Evolutionary conservation across 2,113 vertebrate species (phyloP).

Genomic region (Mesembrinibis cayennensis): DNA sequence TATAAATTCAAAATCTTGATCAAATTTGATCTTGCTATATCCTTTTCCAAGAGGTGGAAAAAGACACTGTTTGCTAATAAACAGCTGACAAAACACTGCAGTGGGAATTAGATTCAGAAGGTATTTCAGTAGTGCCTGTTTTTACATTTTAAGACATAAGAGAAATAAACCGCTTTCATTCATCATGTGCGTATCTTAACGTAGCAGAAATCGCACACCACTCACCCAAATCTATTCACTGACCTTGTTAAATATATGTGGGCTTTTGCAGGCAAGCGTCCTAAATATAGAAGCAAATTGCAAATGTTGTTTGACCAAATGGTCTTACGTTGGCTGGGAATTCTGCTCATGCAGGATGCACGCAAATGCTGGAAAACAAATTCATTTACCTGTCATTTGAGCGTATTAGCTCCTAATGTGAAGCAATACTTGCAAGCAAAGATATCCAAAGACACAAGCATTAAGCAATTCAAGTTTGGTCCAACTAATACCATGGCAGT

Average conservation of each 20-base stretch:
- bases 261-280: background rate
- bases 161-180: background rate
- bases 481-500: background rate
- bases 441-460: background rate
- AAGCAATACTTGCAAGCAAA: background rate
- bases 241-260: background rate
- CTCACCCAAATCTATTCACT: background rate
- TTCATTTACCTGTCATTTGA: background rate
- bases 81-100: background rate
- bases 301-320: background rate
- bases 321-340: background rate
- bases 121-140: background rate
- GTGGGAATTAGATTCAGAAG: background rate
- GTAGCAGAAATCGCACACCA: background rate
- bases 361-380: background rate
- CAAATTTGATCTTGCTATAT: background rate
- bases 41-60: background rate
- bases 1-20: background rate
- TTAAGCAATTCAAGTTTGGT: background rate
- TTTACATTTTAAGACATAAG: background rate
- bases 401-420: background rate
- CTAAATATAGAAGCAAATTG: conserved; percentile 24
- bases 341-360: background rate
- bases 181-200: background rate
- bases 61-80: background rate